A percentile compares a stretch with the other conserved stretches of the same genome.
phyloP scores from a whole-genome alignment of 2,888 invertebrate species.

The Clistopyga incitator region DNA sequence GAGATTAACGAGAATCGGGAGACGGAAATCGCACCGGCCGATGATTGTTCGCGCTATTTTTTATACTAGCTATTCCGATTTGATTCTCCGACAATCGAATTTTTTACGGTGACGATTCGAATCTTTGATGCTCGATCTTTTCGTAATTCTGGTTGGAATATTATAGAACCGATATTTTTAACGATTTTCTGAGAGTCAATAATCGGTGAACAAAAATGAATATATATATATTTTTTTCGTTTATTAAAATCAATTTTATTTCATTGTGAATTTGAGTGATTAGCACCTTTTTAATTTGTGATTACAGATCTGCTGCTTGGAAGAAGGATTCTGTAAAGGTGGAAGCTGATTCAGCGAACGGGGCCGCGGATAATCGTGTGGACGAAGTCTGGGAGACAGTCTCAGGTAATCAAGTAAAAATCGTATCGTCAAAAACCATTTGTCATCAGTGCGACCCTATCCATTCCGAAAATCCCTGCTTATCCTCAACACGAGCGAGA shows the following conservation, averaged over 20 bases:
- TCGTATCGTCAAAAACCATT: slow-evolving; percentile 15
- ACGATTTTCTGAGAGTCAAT: too few species aligned
- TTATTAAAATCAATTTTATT: too few species aligned
- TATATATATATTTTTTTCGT: too few species aligned
- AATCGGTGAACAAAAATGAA: too few species aligned
- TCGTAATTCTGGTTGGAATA: too few species aligned
- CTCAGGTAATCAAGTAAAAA: slow-evolving; percentile 75
- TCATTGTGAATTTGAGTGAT: too few species aligned
- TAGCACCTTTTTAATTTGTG: slow-evolving; percentile 19
- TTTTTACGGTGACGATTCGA: too few species aligned
- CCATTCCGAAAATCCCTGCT: background rate
- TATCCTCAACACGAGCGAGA: background rate
- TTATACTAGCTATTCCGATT: too few species aligned
- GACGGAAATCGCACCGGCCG: background rate
- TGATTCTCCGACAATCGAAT: too few species aligned
- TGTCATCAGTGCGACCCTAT: background rate
- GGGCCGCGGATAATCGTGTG: slow-evolving; percentile 58
- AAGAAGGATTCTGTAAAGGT: slow-evolving; percentile 41
- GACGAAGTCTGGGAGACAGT: slow-evolving; percentile 78
- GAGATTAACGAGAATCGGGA: slow-evolving; percentile 7
- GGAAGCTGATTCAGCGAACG: slow-evolving; percentile 59
- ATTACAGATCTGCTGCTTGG: slow-evolving; percentile 58
- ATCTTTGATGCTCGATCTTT: too few species aligned
- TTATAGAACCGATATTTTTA: too few species aligned
- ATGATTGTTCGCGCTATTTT: background rate